A percentile compares a stretch with the other conserved stretches of the same genome.
These are phyloP conservation scores for Trogon surrucura DNA, from an alignment of 2,113 vertebrate species.

Conservation along the genomic window DNA sequence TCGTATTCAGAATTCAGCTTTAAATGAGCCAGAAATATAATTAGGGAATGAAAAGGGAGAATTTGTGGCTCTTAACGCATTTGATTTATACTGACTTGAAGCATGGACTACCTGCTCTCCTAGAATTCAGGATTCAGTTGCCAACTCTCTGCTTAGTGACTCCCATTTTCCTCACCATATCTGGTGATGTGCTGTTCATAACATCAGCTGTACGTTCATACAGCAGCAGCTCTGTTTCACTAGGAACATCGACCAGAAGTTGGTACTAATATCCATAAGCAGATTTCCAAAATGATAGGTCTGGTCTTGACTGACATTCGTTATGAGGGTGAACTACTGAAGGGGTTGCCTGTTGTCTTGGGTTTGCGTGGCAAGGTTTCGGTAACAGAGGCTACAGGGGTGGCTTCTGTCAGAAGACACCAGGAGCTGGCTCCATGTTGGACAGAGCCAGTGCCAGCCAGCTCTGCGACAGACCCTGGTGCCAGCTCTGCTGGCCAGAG, in stretches of 20 bases:
- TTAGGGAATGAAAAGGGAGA: background rate
- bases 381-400: background rate
- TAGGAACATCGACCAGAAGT: background rate
- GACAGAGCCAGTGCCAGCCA: background rate
- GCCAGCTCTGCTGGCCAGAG: background rate
- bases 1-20: background rate
- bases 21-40: background rate
- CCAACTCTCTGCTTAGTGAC: background rate
- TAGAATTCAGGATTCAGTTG: background rate
- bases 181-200: background rate
- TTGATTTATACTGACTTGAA: background rate
- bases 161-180: background rate
- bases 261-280: background rate
- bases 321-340: background rate
- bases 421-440: background rate
- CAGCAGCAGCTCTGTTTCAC: background rate
- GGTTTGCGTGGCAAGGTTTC: background rate
- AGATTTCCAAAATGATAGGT: background rate
- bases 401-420: background rate
- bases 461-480: background rate
- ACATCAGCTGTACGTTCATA: background rate
- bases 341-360: background rate
- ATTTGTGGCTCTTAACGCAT: background rate
- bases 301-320: background rate
- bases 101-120: background rate